These are phyloP conservation scores for Hypercompe scribonia DNA, from an alignment of 2,888 invertebrate species.

Conservation along the genomic window DNA sequence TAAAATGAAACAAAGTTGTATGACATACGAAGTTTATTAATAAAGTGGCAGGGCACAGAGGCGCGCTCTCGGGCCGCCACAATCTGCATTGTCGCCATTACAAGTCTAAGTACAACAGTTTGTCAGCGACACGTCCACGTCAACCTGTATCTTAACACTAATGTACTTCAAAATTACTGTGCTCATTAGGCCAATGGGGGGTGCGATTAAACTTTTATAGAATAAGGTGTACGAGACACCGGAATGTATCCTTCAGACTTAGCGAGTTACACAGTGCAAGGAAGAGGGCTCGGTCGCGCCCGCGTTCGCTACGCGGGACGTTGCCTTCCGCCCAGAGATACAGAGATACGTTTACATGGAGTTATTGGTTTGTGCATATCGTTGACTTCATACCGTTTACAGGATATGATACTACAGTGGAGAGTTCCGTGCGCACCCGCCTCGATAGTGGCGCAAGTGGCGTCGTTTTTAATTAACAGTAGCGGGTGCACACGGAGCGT, in stretches of 20 bases:
- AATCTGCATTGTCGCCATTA: not conserved
- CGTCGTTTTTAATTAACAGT: not conserved
- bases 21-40: conserved; percentile 12
- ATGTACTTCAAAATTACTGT: not conserved
- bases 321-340: not conserved
- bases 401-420: not conserved
- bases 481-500: not conserved
- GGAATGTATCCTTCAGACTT: conserved; percentile 18
- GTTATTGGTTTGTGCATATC: not conserved
- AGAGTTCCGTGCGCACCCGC: conserved; percentile 1
- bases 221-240: conserved; percentile 9
- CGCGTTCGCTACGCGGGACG: not conserved
- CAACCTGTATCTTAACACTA: conserved; percentile 2
- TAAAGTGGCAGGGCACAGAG: conserved; percentile 14
- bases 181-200: not conserved
- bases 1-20: conserved; percentile 8
- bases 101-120: not conserved
- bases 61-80: not conserved
- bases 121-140: not conserved
- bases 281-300: not conserved
- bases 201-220: not conserved
- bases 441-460: too few species aligned
- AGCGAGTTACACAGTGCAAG: not conserved
- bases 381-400: not conserved
- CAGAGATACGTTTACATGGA: not conserved